Evolutionary conservation across 2,888 invertebrate genomes (phyloP).

Genomic region (Tetropium fuscum): DNA sequence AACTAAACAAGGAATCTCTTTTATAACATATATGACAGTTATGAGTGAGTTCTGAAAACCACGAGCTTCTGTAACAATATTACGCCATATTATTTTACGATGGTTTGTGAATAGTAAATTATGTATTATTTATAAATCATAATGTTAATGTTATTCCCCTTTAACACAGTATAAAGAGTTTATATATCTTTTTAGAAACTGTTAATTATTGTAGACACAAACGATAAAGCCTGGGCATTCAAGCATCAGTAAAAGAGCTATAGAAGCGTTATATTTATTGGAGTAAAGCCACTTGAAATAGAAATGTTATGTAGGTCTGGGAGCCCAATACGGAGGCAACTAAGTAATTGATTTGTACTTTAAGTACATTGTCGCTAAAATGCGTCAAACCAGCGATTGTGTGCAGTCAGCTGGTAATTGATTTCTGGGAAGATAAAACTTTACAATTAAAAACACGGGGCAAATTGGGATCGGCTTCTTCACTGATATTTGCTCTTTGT

Average conservation of each 20-base stretch:
- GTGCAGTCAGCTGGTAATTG: constrained; percentile 16
- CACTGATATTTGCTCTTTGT: background rate
- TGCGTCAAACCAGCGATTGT: constrained; percentile 15
- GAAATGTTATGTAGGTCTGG: constrained; percentile 1
- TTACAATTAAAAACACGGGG: constrained; percentile 13
- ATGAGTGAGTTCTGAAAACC: too few species aligned
- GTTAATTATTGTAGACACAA: too few species aligned
- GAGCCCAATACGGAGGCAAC: background rate
- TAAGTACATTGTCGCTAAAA: constrained; percentile 18
- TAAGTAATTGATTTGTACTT: constrained; percentile 21
- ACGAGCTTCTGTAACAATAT: too few species aligned
- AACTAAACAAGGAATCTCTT: too few species aligned
- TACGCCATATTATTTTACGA: too few species aligned
- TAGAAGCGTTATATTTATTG: constrained; percentile 6
- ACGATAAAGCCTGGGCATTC: background rate
- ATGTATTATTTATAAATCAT: too few species aligned
- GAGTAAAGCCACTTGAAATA: constrained; percentile 11
- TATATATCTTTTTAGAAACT: too few species aligned
- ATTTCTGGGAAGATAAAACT: constrained; percentile 22
- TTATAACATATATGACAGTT: too few species aligned
- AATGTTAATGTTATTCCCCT: too few species aligned
- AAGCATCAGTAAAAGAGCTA: background rate
- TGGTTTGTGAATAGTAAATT: too few species aligned
- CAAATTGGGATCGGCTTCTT: constrained; percentile 21
- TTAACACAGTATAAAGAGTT: too few species aligned